phyloP scores from a whole-genome alignment of 1,140 invertebrate species.

The Penaeus indicus region DNA sequence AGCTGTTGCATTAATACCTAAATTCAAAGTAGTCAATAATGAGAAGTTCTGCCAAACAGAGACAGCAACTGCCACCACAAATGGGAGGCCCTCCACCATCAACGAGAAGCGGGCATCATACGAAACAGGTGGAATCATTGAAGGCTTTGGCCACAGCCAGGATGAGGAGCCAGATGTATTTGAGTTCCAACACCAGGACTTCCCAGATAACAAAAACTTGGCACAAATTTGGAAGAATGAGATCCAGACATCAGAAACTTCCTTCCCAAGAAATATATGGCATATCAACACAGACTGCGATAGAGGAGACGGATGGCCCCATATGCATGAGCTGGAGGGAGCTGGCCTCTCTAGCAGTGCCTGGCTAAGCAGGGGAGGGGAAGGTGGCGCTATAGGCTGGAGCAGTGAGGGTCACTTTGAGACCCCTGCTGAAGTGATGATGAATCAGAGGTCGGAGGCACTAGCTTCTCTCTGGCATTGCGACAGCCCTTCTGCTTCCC shows the following conservation, averaged over 20 bases:
- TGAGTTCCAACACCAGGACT: slow-evolving; percentile 59
- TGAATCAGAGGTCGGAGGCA: slow-evolving; percentile 29
- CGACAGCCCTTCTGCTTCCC: slow-evolving; percentile 36
- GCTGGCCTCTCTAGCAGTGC: background rate
- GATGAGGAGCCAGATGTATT: slow-evolving; percentile 61
- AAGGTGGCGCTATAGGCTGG: slow-evolving; percentile 50
- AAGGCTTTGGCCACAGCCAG: slow-evolving; percentile 11
- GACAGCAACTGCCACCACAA: slow-evolving; percentile 66
- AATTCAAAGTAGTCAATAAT: slow-evolving; percentile 74
- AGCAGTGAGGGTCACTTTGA: slow-evolving; percentile 47
- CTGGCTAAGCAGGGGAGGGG: slow-evolving; percentile 41
- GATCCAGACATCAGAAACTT: background rate
- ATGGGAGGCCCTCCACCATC: background rate
- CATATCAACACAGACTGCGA: slow-evolving; percentile 21
- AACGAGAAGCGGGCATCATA: background rate
- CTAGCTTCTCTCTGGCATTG: slow-evolving; percentile 52
- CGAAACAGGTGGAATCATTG: background rate
- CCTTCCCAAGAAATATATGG: slow-evolving; percentile 40
- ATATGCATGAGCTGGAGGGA: slow-evolving; percentile 13
- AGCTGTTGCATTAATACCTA: slow-evolving; percentile 72
- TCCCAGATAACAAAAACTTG: slow-evolving; percentile 46
- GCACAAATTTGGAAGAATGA: slow-evolving; percentile 51
- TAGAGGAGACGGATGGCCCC: slow-evolving; percentile 31
- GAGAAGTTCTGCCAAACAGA: slow-evolving; percentile 76
- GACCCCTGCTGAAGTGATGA: background rate